Evolutionary conservation across 2,113 vertebrate genomes (phyloP), one percentile per base, ranked within the genome.

Genomic region (Ophthalmolycus amberensis): DNA sequence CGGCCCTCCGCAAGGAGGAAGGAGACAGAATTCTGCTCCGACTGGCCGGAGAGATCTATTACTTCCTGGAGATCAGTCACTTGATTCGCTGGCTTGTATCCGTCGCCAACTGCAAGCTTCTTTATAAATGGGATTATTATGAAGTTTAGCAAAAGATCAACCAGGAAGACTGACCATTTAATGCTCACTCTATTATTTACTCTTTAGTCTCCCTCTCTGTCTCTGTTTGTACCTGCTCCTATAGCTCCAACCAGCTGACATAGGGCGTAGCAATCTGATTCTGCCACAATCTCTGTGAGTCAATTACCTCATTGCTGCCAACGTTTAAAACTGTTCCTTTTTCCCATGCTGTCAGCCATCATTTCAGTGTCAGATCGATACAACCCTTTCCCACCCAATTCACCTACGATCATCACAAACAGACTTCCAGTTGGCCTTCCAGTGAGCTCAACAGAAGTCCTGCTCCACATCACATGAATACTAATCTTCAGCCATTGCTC

Each of bases 11-110:
- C 74, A 69, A 27, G 46, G 27, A 86, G 75, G 68, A 88, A 87
- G 88, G 86, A 89, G 88, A 92, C 81, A 86, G 67, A 70, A 85
- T 76, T 83, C 84, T 88, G 73, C 79, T 74, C 56, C 0, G 54
- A 81, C 84, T 70, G 68, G 63, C 70, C 71, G 52, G 65, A 60
- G 42, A 80, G 81, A 89, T 88, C 80, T 68, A 84, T 88, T 75
- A 73, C 84, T 87, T 86, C 78, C 86, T 89, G 76, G 32, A 80
- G 60, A 80, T 84, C 81, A 25, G 29, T 82, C 42, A 54, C 74
- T 44, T 32, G 22, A 64, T 67, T 84, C 56, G 71, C 40, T 77
- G 34, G 69, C 56, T 74, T 62, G 50, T 71, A 34, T 79, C 58
- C 42, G 40, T 82, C 0, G 15, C 0, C 71, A 83, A 80, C 34